phyloP scores from a whole-genome alignment of 64 coral and sea anemone genomes.

The Cladopsammia gracilis region DNA sequence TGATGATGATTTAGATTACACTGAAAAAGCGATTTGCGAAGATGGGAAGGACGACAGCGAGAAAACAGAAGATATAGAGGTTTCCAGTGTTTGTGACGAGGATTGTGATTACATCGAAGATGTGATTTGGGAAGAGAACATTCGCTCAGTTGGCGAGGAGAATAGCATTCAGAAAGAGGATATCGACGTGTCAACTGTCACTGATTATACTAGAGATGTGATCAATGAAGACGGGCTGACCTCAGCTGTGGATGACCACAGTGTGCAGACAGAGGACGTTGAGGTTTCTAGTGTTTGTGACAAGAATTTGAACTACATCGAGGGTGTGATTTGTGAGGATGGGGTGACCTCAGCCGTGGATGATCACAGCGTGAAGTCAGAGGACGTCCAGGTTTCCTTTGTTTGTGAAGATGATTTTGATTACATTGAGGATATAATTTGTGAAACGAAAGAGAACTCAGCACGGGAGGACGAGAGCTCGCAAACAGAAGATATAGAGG shows the following conservation, averaged over 20 bases:
- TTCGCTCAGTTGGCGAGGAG: not conserved
- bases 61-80: no score
- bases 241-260: not conserved
- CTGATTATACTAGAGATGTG: not conserved
- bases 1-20: not conserved
- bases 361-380: not conserved
- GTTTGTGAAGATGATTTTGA: not conserved
- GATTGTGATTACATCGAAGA: no score
- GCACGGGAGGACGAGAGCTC: not conserved
- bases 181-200: not conserved
- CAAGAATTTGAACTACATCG: not conserved
- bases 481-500: not conserved
- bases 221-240: not conserved
- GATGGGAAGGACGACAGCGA: no score
- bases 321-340: not conserved
- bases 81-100: no score
- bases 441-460: not conserved
- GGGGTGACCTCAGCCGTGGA: no score
- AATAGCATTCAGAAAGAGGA: not conserved
- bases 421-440: not conserved
- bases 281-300: not conserved
- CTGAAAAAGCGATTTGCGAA: no score
- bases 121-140: no score
- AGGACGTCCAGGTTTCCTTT: not conserved
- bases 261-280: not conserved